Evolutionary conservation across 2,888 invertebrate genomes (phyloP).

Genomic region (Sinopyrophorus schimmeli): DNA sequence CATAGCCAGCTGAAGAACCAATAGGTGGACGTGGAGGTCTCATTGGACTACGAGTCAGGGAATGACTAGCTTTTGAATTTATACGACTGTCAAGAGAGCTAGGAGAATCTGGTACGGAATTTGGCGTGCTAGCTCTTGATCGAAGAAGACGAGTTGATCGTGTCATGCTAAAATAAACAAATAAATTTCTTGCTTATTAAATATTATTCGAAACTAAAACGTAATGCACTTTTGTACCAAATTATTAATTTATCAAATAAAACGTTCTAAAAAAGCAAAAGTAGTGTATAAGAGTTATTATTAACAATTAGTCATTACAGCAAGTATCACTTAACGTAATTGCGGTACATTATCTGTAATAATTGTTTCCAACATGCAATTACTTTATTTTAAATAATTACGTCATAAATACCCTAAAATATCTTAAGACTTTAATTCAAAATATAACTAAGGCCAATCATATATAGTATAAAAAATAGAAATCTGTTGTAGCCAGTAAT

Average conservation of each 20-base stretch:
- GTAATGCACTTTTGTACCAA: not conserved
- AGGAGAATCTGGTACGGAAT: slow-evolving; percentile 55
- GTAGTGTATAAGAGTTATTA: not conserved
- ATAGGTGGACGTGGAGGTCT: slow-evolving; percentile 39
- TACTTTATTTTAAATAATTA: too few species aligned
- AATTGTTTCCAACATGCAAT: too few species aligned
- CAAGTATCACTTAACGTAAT: too few species aligned
- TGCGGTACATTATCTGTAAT: too few species aligned
- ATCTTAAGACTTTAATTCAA: too few species aligned
- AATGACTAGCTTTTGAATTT: slow-evolving; percentile 39
- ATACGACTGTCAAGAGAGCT: slow-evolving; percentile 52
- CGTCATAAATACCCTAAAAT: too few species aligned
- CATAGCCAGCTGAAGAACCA: slow-evolving; percentile 45
- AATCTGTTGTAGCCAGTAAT: too few species aligned
- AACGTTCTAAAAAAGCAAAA: not conserved
- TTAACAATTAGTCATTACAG: too few species aligned
- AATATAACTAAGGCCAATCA: too few species aligned
- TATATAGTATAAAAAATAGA: too few species aligned
- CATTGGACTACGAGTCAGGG: slow-evolving; percentile 46
- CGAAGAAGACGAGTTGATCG: slow-evolving; percentile 61
- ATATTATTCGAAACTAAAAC: too few species aligned
- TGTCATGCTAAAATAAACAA: slow-evolving; percentile 55
- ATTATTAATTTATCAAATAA: not conserved
- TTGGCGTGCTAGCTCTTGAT: slow-evolving; percentile 65
- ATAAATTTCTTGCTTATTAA: not conserved